A percentile compares a stretch with the other conserved stretches of the same genome.
Evolutionary conservation across 2,888 invertebrate species (phyloP).

Genomic region (Hedya salicella): DNA sequence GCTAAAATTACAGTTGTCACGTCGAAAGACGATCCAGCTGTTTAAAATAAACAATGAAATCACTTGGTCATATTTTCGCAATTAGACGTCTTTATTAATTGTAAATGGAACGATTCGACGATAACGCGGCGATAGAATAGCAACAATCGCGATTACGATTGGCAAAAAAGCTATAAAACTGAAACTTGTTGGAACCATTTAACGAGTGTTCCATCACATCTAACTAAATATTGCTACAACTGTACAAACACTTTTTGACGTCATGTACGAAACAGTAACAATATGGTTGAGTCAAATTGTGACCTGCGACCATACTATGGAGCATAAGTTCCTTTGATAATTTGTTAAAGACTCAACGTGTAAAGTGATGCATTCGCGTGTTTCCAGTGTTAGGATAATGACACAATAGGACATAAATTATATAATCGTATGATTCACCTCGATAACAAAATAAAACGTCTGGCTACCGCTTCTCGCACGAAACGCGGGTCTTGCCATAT

Average conservation of each 20-base stretch:
- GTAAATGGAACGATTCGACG: constrained; percentile 10
- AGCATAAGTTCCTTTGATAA: not conserved
- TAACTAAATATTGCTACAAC: constrained; percentile 58
- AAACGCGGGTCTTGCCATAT: not conserved
- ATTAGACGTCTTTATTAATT: not conserved
- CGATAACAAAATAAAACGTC: constrained; percentile 17
- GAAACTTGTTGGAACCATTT: constrained; percentile 18
- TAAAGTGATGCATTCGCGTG: constrained; percentile 21
- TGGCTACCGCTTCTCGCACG: not conserved
- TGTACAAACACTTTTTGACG: constrained; percentile 59
- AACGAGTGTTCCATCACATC: constrained; percentile 47
- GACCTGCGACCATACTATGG: not conserved
- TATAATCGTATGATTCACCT: constrained; percentile 35
- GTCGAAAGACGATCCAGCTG: not conserved
- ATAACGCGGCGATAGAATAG: constrained; percentile 22
- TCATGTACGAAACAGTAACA: constrained; percentile 46
- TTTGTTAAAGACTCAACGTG: not conserved
- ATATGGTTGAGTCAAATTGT: not conserved
- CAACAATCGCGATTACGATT: constrained; percentile 24
- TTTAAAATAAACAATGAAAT: not conserved
- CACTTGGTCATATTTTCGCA: not conserved
- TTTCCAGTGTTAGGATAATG: constrained; percentile 30
- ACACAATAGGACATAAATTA: constrained; percentile 35
- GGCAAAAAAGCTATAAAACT: constrained; percentile 3
- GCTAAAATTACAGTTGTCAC: not conserved